Percentiles rank a stretch among this genome's conserved stretches.
These are phyloP conservation scores for Corythornis madagascariensis DNA, from an alignment of 2,113 vertebrate genomes.

Conservation along the genomic window DNA sequence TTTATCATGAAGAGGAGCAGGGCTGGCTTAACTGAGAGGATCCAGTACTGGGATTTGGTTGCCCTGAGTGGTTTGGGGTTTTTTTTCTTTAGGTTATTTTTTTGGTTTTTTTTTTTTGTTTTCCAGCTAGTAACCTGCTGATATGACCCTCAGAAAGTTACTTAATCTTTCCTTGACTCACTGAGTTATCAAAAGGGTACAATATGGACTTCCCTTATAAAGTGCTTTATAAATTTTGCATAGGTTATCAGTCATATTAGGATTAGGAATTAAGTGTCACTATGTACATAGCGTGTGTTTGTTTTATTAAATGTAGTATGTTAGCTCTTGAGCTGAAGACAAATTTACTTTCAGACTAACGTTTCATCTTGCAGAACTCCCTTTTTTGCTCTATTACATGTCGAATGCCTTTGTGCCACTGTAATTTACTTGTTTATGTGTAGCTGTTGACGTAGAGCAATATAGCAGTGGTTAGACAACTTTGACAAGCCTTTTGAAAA, in stretches of 20 bases:
- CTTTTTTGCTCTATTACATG: conserved; percentile 22
- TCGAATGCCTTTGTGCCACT: conserved; percentile 11
- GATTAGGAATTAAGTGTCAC: conserved; percentile 51
- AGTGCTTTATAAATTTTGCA: conserved; percentile 50
- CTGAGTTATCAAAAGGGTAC: neutral
- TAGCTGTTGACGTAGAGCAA: conserved; percentile 5
- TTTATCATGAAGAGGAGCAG: neutral
- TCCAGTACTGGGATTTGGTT: neutral
- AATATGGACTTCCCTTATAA: neutral
- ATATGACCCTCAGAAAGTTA: neutral
- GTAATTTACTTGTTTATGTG: conserved; percentile 42
- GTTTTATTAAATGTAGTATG: conserved; percentile 36
- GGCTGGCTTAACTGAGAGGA: neutral
- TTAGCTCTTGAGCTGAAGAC: conserved; percentile 26
- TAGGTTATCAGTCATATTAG: conserved; percentile 46
- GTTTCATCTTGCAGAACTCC: conserved; percentile 35
- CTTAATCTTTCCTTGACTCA: neutral
- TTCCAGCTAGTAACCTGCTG: neutral
- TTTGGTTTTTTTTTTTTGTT: neutral
- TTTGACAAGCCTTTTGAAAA: conserved; percentile 30
- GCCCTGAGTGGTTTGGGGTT: neutral
- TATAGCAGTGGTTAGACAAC: neutral
- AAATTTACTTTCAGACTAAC: conserved; percentile 16
- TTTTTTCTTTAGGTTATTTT: neutral
- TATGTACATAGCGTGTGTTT: conserved; percentile 45